Evolutionary conservation across 1,140 invertebrate genomes (phyloP).

Genomic region (Drosophila varians): DNA sequence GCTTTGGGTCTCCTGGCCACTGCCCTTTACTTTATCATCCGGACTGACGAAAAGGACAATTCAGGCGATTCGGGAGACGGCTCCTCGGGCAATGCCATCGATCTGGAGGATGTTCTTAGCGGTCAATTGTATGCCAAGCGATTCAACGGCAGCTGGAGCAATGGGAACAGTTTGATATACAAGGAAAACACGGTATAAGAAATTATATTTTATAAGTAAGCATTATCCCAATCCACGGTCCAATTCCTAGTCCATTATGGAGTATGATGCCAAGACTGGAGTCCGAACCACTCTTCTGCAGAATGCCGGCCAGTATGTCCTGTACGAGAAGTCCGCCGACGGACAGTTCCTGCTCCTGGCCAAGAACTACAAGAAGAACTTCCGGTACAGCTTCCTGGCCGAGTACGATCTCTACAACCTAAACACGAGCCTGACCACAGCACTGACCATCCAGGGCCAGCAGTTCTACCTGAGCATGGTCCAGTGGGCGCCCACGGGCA

Average conservation of each 20-base stretch:
- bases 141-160: slow-evolving; percentile 85
- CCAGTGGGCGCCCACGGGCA: slow-evolving; percentile 83
- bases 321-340: slow-evolving; percentile 78
- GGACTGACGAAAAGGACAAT: slow-evolving; percentile 27
- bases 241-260: slow-evolving; percentile 57
- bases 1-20: slow-evolving; percentile 57
- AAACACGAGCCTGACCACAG: slow-evolving; percentile 80
- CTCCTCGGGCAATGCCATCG: slow-evolving; percentile 49
- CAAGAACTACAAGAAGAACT: slow-evolving; percentile 84
- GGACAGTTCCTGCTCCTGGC: slow-evolving; percentile 65
- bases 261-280: slow-evolving; percentile 62
- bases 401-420: slow-evolving; percentile 85
- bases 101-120: slow-evolving; percentile 84
- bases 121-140: slow-evolving; percentile 83
- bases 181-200: slow-evolving; percentile 39
- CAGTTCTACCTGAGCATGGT: slow-evolving; percentile 60
- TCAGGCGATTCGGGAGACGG: neutral
- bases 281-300: slow-evolving; percentile 33
- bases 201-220: too few species aligned
- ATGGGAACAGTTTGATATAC: slow-evolving; percentile 79
- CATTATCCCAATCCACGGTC: neutral
- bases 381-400: slow-evolving; percentile 87
- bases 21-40: slow-evolving; percentile 55
- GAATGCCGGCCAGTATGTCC: slow-evolving; percentile 54
- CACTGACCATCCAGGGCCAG: slow-evolving; percentile 57